Evolutionary conservation across 1,140 invertebrate species (phyloP), one percentile per base, ranked within the genome.

Genomic region (Phocides pigmalion): DNA sequence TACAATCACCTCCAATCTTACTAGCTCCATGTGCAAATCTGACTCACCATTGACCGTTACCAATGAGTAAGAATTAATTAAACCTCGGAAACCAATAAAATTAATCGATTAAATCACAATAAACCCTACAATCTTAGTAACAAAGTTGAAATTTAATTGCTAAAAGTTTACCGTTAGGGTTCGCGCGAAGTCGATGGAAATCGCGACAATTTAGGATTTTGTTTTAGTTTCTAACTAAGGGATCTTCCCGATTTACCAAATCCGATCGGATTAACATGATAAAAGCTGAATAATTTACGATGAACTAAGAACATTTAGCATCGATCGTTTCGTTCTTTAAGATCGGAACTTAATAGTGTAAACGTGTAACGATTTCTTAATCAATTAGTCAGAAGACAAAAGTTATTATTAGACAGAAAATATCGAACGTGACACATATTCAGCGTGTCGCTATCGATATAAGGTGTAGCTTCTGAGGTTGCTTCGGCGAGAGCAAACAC

Each of bases 31-130:
- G 72, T 75, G 58, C 63, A 69, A 62, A 66, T 53, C 74, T 85
- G 82, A 88, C 59, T 88, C 85, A 88, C 66, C 72, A 61, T 56
- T 67, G 64, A 67, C 83, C 82, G 82, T 82, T 85, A 82, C 72
- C 75, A 68, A 76, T 88, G 82, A 86, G 66, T 84, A 85, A 84
- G 75, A 84, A 84, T 81, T 86, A 86, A 88, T 88, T 88, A 86
- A 88, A 82, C 54, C 59, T 70, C 39, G 46, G 64, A 74, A 81
- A 80, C 74, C 73, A 70, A 82, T 86, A 72, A 84, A 74, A 73
- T 66, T 58, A 65, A 76, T 72, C 58, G 44, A 62, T 61, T 50
- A 58, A 63, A 56, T 65, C 32, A 72, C 17, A 53, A 62, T 69
- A 17, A 32, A 67, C 70, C 68, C 62, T 84, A 61, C 56, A 41